Conservation (phyloP, 1,140 invertebrate genomes). For the Lepidotrigona ventralis region DNA sequence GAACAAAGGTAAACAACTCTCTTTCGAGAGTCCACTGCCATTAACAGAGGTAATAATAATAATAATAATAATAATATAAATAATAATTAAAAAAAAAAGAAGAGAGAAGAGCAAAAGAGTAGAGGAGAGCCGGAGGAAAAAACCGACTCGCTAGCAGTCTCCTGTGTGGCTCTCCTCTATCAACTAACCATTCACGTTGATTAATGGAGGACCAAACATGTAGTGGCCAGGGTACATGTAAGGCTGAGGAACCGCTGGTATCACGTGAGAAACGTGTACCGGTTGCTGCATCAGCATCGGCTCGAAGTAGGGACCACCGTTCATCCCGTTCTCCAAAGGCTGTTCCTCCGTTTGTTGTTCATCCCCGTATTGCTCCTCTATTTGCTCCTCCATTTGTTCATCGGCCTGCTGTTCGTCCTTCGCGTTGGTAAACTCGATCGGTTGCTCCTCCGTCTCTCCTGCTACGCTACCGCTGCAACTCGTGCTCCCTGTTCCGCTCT, state of each 20-base stretch:
- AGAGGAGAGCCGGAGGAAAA: not conserved
- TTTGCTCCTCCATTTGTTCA: slow-evolving; percentile 27
- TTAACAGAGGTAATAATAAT: not conserved
- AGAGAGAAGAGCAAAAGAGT: not conserved
- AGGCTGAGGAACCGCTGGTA: slow-evolving; percentile 72
- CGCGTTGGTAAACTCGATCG: slow-evolving; percentile 1
- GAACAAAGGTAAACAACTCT: not conserved
- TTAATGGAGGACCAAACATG: slow-evolving; percentile 79
- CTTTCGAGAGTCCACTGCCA: not conserved
- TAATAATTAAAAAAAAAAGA: not conserved
- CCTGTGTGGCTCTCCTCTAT: not conserved
- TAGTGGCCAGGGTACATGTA: slow-evolving; percentile 80
- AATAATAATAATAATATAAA: not conserved
- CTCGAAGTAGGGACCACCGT: slow-evolving; percentile 57
- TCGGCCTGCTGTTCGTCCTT: slow-evolving; percentile 42
- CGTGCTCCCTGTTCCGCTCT: slow-evolving; percentile 64
- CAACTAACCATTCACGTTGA: slow-evolving; percentile 80
- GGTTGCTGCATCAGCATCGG: slow-evolving; percentile 69
- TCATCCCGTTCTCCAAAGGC: slow-evolving; percentile 46
- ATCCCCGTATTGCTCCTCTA: slow-evolving; percentile 35
- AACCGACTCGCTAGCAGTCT: not conserved
- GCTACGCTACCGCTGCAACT: slow-evolving; percentile 66
- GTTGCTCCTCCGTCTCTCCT: slow-evolving; percentile 58
- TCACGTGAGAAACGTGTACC: slow-evolving; percentile 69
- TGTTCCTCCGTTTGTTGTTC: slow-evolving; percentile 54